Conservation (phyloP, 1,140 invertebrate genomes). For the Heterodera carotae region DNA sequence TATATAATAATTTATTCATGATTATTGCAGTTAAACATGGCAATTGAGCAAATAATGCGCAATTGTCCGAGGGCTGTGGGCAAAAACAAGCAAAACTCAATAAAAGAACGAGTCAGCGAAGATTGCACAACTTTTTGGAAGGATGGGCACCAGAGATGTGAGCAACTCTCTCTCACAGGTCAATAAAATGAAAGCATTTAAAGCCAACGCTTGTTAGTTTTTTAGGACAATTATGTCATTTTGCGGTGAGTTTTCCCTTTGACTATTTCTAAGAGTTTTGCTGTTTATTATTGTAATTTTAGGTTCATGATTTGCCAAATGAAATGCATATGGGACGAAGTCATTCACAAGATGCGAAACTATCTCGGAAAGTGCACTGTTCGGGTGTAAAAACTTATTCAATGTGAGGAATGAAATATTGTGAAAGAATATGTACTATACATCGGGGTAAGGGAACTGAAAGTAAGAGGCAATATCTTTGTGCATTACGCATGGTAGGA, state of each 20-base stretch:
- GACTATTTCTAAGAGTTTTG: not conserved
- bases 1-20: not conserved
- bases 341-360: not conserved
- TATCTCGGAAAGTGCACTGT: conserved; percentile 20
- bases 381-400: conserved; percentile 48
- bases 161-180: conserved; percentile 28
- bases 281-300: not conserved
- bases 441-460: too few species aligned
- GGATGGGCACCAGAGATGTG: conserved; percentile 40
- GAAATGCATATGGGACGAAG: not conserved
- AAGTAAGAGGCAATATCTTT: too few species aligned
- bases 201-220: not conserved
- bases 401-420: conserved; percentile 18
- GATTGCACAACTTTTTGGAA: conserved; percentile 32
- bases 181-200: too few species aligned
- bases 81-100: not conserved
- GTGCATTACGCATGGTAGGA: too few species aligned
- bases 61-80: conserved; percentile 4
- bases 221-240: conserved; percentile 22
- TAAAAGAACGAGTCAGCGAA: not conserved
- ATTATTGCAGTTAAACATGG: conserved; percentile 26
- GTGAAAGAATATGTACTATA: too few species aligned
- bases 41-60: conserved; percentile 11
- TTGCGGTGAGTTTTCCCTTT: conserved; percentile 1
- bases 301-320: conserved; percentile 21